phyloP scores from a whole-genome alignment of 2,797 vertebrate species.

The Melanotaenia maccullochi region DNA sequence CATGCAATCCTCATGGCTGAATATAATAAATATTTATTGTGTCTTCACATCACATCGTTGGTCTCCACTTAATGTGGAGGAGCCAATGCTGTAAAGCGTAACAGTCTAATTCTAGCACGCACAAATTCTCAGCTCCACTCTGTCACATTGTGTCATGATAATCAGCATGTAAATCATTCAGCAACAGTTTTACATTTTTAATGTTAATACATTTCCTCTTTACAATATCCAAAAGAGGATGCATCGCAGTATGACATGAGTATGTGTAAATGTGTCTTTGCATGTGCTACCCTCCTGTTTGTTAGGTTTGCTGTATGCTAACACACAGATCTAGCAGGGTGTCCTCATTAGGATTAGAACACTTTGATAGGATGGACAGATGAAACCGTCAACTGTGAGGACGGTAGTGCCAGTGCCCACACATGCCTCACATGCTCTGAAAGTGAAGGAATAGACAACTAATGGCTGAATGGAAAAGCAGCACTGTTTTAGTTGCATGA shows the following conservation, averaged over 20 bases:
- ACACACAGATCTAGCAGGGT: constrained; percentile 35
- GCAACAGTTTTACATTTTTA: constrained; percentile 10
- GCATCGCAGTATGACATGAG: constrained; percentile 28
- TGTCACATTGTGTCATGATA: background rate
- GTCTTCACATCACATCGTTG: constrained; percentile 1
- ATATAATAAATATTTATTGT: constrained; percentile 27
- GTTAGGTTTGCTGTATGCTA: constrained; percentile 39
- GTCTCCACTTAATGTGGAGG: constrained; percentile 19
- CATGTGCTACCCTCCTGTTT: constrained; percentile 22
- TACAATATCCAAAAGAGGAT: constrained; percentile 20
- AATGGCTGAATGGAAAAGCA: constrained; percentile 10
- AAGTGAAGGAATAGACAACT: constrained; percentile 14
- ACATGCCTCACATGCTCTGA: constrained; percentile 7
- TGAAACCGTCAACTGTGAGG: constrained; percentile 1
- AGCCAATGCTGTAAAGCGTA: constrained; percentile 13
- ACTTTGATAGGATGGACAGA: constrained; percentile 14
- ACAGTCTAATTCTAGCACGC: constrained; percentile 29
- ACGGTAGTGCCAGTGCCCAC: constrained; percentile 3
- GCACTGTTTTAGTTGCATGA: background rate
- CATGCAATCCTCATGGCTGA: constrained; percentile 12
- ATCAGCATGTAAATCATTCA: constrained; percentile 12
- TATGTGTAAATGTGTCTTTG: constrained; percentile 13
- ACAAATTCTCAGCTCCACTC: background rate
- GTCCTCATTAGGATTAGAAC: constrained; percentile 40
- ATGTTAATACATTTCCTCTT: constrained; percentile 6